Evolutionary conservation across 2,797 vertebrate genomes (phyloP).

Genomic region (Ambastaia sidthimunki): DNA sequence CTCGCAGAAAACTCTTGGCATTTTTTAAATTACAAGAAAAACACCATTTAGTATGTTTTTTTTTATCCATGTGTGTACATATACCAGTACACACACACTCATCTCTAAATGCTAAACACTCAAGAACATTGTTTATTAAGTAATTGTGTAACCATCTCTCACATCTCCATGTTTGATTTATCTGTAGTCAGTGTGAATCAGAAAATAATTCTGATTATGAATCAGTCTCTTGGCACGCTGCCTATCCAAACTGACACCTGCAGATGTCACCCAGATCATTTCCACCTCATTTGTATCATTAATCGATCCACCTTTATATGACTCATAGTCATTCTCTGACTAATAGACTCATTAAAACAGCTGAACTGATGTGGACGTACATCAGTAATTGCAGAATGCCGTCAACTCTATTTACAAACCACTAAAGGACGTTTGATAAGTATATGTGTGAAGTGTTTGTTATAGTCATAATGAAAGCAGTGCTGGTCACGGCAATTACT

Average conservation of each 20-base stretch:
- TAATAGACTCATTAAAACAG: slow-evolving; percentile 41
- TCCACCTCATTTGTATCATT: slow-evolving; percentile 26
- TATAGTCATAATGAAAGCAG: background rate
- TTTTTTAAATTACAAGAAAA: too few relatives aligned
- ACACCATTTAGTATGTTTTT: too few relatives aligned
- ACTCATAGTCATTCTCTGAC: too few relatives aligned
- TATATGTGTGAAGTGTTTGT: background rate
- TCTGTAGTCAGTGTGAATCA: slow-evolving; percentile 15
- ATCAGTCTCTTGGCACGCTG: slow-evolving; percentile 23
- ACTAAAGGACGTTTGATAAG: background rate
- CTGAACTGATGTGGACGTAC: background rate
- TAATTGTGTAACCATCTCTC: slow-evolving; percentile 11
- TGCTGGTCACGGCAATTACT: slow-evolving; percentile 5
- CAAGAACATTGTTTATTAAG: slow-evolving; percentile 28
- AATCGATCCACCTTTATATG: slow-evolving; percentile 25
- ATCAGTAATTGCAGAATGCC: background rate
- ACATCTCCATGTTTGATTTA: slow-evolving; percentile 10
- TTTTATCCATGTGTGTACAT: too few relatives aligned
- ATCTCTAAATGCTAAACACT: background rate
- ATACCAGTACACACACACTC: slow-evolving; percentile 5
- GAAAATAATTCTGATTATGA: slow-evolving; percentile 15
- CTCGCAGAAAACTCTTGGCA: too few relatives aligned
- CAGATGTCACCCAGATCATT: slow-evolving; percentile 26
- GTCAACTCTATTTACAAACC: background rate
- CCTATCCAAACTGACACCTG: slow-evolving; percentile 36